Percentiles rank a stretch among this genome's conserved stretches.
Conservation (phyloP, 2,888 invertebrate species). For the Rhamphomyia laevipes region DNA sequence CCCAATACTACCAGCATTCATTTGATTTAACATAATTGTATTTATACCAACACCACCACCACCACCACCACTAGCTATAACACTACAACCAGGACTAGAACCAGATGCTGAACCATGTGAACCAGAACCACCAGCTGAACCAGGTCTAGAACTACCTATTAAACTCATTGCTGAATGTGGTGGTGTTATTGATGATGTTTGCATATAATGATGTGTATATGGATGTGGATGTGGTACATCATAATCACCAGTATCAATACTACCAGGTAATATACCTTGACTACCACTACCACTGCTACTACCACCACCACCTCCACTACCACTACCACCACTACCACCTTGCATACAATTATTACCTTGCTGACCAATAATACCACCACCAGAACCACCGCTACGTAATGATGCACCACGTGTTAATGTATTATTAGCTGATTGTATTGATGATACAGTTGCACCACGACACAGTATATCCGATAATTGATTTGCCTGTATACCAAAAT, state of each 20-base stretch:
- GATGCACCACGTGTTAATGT: constrained; percentile 37
- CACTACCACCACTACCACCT: constrained; percentile 18
- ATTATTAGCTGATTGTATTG: constrained; percentile 38
- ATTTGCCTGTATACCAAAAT: constrained; percentile 39
- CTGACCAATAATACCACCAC: background rate
- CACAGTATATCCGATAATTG: constrained; percentile 39
- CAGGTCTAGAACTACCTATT: constrained; percentile 29
- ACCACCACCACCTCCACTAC: constrained; percentile 27
- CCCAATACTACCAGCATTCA: constrained; percentile 29
- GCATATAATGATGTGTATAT: constrained; percentile 39
- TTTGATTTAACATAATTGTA: constrained; percentile 24
- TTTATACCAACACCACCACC: constrained; percentile 19
- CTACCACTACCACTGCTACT: constrained; percentile 30
- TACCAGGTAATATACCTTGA: constrained; percentile 33
- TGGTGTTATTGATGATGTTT: constrained; percentile 37
- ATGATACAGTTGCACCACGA: constrained; percentile 38
- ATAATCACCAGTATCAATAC: constrained; percentile 37
- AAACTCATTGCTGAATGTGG: constrained; percentile 36
- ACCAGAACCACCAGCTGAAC: constrained; percentile 36
- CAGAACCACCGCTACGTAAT: constrained; percentile 23
- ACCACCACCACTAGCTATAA: constrained; percentile 23
- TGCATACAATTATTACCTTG: background rate
- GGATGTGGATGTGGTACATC: constrained; percentile 40
- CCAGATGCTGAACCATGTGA: constrained; percentile 38
- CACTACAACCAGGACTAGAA: constrained; percentile 27